Conservation (phyloP, 2,888 invertebrate species). For the Ptychoptera albimana region DNA sequence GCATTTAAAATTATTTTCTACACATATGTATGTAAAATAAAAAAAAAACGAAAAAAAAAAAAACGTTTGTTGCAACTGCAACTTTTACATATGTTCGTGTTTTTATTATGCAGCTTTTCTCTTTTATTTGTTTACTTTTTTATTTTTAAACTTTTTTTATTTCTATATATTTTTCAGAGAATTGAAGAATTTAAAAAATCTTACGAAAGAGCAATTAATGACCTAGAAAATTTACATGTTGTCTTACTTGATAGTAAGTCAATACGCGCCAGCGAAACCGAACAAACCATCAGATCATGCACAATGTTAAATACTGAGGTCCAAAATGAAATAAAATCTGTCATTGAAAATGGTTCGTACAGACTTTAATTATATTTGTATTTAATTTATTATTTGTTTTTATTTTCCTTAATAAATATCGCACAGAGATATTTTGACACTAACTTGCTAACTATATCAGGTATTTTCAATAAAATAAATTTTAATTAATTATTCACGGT, state of each 20-base stretch:
- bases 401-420: too few relatives aligned
- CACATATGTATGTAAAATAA: too few relatives aligned
- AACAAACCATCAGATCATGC: conserved; percentile 37
- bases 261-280: conserved; percentile 38
- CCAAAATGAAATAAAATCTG: conserved; percentile 31
- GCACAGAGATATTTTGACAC: too few relatives aligned
- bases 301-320: conserved; percentile 36
- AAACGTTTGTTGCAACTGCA: background rate
- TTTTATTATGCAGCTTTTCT: background rate
- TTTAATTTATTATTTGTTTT: too few relatives aligned
- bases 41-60: too few relatives aligned
- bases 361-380: too few relatives aligned
- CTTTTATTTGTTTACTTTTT: background rate
- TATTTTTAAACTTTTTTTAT: conserved; percentile 1
- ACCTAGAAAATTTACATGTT: conserved; percentile 43
- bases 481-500: too few relatives aligned
- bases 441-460: too few relatives aligned
- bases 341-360: conserved; percentile 33
- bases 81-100: background rate
- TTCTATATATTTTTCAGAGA: conserved; percentile 31
- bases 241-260: conserved; percentile 37
- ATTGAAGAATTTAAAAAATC: conserved; percentile 51
- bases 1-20: background rate
- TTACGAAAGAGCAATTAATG: conserved; percentile 38
- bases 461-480: too few relatives aligned